phyloP scores from a whole-genome alignment of 2,797 vertebrate species.

The Anas acuta region DNA sequence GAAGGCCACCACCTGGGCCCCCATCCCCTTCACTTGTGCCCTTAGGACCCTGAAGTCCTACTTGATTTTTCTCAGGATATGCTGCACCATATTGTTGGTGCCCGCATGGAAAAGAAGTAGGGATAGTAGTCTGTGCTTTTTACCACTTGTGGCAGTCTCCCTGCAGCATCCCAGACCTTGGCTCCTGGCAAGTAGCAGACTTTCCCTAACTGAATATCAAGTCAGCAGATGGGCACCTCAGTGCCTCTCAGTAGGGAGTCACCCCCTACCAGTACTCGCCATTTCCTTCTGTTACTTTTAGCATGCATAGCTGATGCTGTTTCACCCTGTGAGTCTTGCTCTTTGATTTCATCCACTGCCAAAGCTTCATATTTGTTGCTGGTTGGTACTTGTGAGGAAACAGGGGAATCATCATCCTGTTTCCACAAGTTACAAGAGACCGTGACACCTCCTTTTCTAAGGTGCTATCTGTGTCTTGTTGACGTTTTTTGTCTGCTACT shows the following conservation, averaged over 20 bases:
- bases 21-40: neutral
- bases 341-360: neutral
- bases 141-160: neutral
- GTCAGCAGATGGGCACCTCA: neutral
- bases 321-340: neutral
- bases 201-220: neutral
- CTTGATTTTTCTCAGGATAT: neutral
- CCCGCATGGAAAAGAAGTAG: neutral
- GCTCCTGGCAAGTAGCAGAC: neutral
- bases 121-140: neutral
- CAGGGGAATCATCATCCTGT: neutral
- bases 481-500: neutral
- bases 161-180: neutral
- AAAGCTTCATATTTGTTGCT: neutral
- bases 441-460: neutral
- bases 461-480: neutral
- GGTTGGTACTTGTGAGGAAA: neutral
- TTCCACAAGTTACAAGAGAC: neutral
- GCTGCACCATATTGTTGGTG: neutral
- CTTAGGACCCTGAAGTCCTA: neutral
- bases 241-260: neutral
- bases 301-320: neutral
- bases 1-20: neutral
- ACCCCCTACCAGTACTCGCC: neutral
- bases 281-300: neutral